Conservation (phyloP, 2,797 vertebrate genomes). For the Spheniscus humboldti region DNA sequence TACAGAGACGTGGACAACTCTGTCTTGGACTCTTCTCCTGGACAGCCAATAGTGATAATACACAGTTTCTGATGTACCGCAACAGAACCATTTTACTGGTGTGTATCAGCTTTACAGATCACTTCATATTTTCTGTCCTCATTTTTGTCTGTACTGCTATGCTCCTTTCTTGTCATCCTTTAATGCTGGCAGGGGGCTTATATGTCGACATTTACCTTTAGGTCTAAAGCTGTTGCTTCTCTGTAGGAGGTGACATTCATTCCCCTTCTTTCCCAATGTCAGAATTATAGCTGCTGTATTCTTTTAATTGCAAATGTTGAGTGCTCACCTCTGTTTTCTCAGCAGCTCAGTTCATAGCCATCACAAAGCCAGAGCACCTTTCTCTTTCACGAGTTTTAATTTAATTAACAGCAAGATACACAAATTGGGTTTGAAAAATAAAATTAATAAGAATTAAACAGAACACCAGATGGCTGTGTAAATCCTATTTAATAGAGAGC, state of each 20-base stretch:
- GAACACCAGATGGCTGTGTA: constrained; percentile 72
- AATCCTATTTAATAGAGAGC: constrained; percentile 71
- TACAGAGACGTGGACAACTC: background rate
- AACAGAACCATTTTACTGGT: background rate
- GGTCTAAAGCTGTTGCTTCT: background rate
- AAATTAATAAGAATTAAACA: constrained; percentile 51
- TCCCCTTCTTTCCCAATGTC: background rate
- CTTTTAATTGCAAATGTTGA: background rate
- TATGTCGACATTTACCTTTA: background rate
- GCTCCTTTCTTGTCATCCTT: background rate
- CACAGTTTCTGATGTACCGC: background rate
- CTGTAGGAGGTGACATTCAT: background rate
- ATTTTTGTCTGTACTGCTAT: background rate
- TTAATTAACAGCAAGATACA: constrained; percentile 47
- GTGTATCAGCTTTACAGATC: background rate
- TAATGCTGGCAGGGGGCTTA: background rate
- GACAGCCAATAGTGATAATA: background rate
- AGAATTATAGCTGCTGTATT: background rate
- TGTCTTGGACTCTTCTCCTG: background rate
- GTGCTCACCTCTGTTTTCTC: background rate
- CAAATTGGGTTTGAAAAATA: constrained; percentile 18
- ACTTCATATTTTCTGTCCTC: background rate
- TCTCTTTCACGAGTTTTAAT: constrained; percentile 9
- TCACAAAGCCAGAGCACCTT: background rate
- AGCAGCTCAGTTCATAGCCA: background rate